Evolutionary conservation across 2,888 invertebrate genomes (phyloP), one percentile per base, ranked within the genome.

Genomic region (Cremastinae sp.): DNA sequence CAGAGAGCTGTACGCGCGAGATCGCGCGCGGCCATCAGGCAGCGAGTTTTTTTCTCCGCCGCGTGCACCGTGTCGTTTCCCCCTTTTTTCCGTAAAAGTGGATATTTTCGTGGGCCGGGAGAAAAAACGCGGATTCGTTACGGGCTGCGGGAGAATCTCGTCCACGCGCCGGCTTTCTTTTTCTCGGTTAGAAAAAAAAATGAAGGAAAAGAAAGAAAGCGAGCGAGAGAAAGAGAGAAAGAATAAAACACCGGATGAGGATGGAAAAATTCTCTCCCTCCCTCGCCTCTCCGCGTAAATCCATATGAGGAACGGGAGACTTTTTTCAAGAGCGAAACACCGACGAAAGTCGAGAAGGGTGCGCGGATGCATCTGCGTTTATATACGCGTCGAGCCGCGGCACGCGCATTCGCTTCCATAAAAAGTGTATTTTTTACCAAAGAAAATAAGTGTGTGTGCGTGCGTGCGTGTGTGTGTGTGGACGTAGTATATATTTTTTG

Each of bases 41-140:
- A 34, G 38, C 4, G 66, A 68, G 28, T 12, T 36, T 34, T 58
- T 69, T 69, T 61, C 12, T 47, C 41, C 64, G 28, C 74, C 74
- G 45, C 38, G 34, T 56, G 49, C 58, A 47, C 54, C 64, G 47
- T 56, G 47, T 8, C 49, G 28, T 72, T 20, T 43, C 61, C 65
- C 72, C 68, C 56, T 74, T 58, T 70, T 64, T 78, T 70, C 74
- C 61, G 61, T 79, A 86, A 87, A 86, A 82, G 78, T 83, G 80
- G 84, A 84, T 87, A 87, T 87, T 87, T 86, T 84, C 80, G 83
- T 81, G 78, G 59, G 56, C 64, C 72, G 62, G 28, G 28, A 28
- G 83, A 85, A 86, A 85, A 88, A 86, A 86, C 82, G 83, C 81
- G 83, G 86, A 88, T 88, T 89, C 88, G 88, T 86, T 85, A 88